Base-by-base conservation (phyloP, 1,140 invertebrate species). In the Pseudomyrmex cubaensis region DNA sequence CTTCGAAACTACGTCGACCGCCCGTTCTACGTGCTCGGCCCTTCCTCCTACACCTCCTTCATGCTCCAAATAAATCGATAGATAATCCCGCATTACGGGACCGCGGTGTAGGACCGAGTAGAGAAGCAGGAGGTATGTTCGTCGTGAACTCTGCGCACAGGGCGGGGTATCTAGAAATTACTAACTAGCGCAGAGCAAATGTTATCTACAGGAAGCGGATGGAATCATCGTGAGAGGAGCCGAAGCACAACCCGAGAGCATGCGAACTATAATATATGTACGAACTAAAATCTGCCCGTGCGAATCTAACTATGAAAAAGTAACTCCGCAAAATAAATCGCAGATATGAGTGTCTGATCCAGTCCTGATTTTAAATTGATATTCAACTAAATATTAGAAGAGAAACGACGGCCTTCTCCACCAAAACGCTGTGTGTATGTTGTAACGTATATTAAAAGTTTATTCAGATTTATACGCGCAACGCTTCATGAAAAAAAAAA, bases 31-130 rank as follows among this genome's bases (percentile, higher is more conserved):
- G 54, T 80, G 76, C 66, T 3, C 54, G 35, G 57, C 46, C 35
- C 50, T n/a, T 12, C 12, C 35, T 12, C 35, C 13, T 44, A 3
- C 22, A 35, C 35, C 35, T 35, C 35, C 35, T 35, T 35, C 35
- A 35, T 35, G 22, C 48, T 44, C 46, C 64, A 85, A 83, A 82
- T 87, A 85, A 88, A 88, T 89, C 87, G 77, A 89, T 85, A 85
- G 73, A 89, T 88, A 88, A 85, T 85, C 70, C 87, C 35, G 77
- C 57, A 70, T 88, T 88, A 85, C 72, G 57, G 35, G 62, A 72
- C 61, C 59, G 22, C 63, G 46, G 17, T 77, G 48, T 74, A 35
- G 75, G 64, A 50, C 73, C 62, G 50, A 85, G 50, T 17, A 56
- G 66, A 76, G 56, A 35, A 35, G 35, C 35, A 76, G 56, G 25